phyloP scores from a whole-genome alignment of 2,888 invertebrate genomes.

The Amphiduros pacificus region DNA sequence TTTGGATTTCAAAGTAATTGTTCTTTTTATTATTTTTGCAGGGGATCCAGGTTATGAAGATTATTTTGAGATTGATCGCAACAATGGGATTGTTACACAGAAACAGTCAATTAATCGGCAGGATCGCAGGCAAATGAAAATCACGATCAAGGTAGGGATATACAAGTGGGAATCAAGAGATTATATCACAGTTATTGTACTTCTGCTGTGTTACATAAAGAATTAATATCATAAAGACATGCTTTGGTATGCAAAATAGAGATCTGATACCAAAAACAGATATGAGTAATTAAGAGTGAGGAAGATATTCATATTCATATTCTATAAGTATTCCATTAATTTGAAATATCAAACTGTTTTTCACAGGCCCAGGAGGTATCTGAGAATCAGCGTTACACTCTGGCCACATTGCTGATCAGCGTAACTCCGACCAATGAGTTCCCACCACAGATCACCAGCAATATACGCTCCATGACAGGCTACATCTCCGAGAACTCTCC shows the following conservation, averaged over 20 bases:
- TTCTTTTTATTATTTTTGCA: too few relatives aligned
- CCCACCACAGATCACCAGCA: conserved; percentile 35
- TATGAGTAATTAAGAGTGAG: too few relatives aligned
- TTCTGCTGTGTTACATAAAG: too few relatives aligned
- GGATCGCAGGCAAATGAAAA: conserved; percentile 4
- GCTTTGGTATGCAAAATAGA: too few relatives aligned
- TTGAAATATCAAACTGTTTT: not conserved
- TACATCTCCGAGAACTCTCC: conserved; percentile 41
- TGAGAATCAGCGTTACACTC: conserved; percentile 29
- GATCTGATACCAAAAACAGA: too few relatives aligned
- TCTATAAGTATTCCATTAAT: too few relatives aligned
- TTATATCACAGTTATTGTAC: too few relatives aligned
- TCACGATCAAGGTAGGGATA: conserved; percentile 21
- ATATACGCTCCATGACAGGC: conserved; percentile 31
- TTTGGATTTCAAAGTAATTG: too few relatives aligned
- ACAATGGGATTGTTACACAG: conserved; percentile 22
- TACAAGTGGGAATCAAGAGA: too few relatives aligned
- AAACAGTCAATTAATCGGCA: conserved; percentile 16
- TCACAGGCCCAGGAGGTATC: conserved; percentile 35
- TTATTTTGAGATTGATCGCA: conserved; percentile 19
- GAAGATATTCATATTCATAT: too few relatives aligned
- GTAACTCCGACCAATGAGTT: conserved; percentile 37
- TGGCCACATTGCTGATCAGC: conserved; percentile 36
- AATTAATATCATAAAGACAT: too few relatives aligned
- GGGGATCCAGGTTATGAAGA: conserved; percentile 11